Conservation (phyloP, 2,888 invertebrate species). For the Epirrhoe alternata region DNA sequence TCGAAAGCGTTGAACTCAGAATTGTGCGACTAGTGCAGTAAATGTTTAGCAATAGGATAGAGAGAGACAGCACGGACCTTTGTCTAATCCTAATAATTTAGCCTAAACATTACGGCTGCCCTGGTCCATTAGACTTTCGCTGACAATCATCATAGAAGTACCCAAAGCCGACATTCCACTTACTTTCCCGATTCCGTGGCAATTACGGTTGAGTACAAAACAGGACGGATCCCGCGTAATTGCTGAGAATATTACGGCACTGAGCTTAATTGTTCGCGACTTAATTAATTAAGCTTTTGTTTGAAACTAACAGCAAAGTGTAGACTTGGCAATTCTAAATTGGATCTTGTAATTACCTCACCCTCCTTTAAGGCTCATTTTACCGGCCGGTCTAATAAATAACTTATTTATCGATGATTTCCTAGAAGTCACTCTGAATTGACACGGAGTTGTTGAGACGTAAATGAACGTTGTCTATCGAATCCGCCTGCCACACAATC, state of each 20-base stretch:
- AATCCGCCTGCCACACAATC: too few species aligned
- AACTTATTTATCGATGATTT: constrained; percentile 12
- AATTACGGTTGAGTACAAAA: constrained; percentile 72
- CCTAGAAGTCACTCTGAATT: neutral
- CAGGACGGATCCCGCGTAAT: constrained; percentile 83
- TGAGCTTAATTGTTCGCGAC: constrained; percentile 85
- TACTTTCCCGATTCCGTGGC: constrained; percentile 22
- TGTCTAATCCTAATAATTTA: too few species aligned
- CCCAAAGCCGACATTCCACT: constrained; percentile 17
- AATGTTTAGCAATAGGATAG: too few species aligned
- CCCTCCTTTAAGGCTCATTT: constrained; percentile 68
- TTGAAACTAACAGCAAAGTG: constrained; percentile 85
- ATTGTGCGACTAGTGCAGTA: too few species aligned
- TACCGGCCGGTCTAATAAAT: constrained; percentile 17
- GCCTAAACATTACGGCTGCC: neutral
- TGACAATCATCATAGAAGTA: constrained; percentile 3
- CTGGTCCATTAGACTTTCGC: neutral
- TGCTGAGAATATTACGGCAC: constrained; percentile 84
- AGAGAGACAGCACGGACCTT: too few species aligned
- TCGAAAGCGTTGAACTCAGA: too few species aligned
- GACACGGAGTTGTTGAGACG: neutral
- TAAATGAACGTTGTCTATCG: neutral
- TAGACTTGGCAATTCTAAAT: constrained; percentile 86
- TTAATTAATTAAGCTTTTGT: constrained; percentile 86
- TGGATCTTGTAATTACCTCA: constrained; percentile 85